phyloP scores from a whole-genome alignment of 1,140 invertebrate species.

The Pararge aegeria region DNA sequence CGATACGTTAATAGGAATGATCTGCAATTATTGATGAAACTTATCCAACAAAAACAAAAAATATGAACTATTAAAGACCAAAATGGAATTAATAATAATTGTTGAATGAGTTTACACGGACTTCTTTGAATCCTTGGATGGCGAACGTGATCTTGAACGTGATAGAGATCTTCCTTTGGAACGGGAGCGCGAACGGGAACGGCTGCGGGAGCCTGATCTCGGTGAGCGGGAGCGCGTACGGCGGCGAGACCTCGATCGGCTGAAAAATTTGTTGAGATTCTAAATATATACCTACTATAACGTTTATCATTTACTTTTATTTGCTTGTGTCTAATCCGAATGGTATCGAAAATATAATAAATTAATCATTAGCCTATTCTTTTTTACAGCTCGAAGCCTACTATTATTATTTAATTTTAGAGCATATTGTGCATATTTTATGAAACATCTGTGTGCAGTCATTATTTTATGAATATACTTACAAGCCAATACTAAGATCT shows the following conservation, averaged over 20 bases:
- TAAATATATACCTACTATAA: not conserved
- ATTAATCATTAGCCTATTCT: not conserved
- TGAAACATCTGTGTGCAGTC: too few species aligned
- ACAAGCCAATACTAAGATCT: too few species aligned
- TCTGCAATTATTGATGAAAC: conserved; percentile 24
- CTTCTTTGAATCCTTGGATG: conserved; percentile 73
- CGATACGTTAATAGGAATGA: conserved; percentile 45
- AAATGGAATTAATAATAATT: conserved; percentile 26
- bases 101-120: conserved; percentile 50
- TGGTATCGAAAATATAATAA: not conserved
- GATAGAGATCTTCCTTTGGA: conserved; percentile 70
- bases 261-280: conserved; percentile 29
- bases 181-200: conserved; percentile 64
- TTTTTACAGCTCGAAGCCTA: too few species aligned
- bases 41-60: conserved; percentile 23
- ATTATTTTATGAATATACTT: too few species aligned
- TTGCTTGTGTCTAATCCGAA: conserved; percentile 23
- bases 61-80: conserved; percentile 25
- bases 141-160: conserved; percentile 66
- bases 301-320: not conserved
- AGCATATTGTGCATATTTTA: too few species aligned
- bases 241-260: conserved; percentile 62
- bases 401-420: too few species aligned
- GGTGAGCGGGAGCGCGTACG: conserved; percentile 65
- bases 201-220: conserved; percentile 62